A percentile compares a stretch with the other conserved stretches of the same genome.
Evolutionary conservation across 2,888 invertebrate species (phyloP).

Genomic region (Branchipolynoe longqiensis): DNA sequence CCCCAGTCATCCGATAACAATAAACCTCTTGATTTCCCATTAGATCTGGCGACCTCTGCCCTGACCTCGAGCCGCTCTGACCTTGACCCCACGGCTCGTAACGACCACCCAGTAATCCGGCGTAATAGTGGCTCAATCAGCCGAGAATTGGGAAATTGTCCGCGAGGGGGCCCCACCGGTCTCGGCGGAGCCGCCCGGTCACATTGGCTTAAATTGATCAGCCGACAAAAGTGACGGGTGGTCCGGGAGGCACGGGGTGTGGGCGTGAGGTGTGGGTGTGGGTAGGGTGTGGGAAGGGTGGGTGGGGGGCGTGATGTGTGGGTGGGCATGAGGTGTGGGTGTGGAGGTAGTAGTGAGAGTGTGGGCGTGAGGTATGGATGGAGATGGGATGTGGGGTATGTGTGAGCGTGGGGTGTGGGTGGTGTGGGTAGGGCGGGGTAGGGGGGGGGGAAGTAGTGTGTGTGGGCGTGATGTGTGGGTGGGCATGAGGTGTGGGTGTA

Average conservation of each 20-base stretch:
- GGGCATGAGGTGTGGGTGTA: no score
- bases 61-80: not conserved
- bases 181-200: constrained; percentile 5
- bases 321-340: not conserved
- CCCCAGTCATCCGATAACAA: constrained; percentile 25
- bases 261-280: not conserved
- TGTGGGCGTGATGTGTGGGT: not conserved
- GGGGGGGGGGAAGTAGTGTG: not conserved
- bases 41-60: constrained; percentile 25
- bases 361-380: not conserved
- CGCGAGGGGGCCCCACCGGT: not conserved
- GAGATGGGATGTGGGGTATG: not conserved
- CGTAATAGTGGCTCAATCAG: constrained; percentile 43
- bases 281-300: not conserved
- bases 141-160: constrained; percentile 44
- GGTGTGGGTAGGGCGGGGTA: not conserved
- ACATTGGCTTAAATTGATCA: constrained; percentile 42
- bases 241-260: not conserved
- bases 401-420: not conserved
- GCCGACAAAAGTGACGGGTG: constrained; percentile 15
- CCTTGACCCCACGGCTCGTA: not conserved
- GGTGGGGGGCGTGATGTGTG: not conserved
- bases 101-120: constrained; percentile 48
- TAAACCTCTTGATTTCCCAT: constrained; percentile 51
- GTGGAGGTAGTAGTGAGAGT: not conserved